phyloP scores from a whole-genome alignment of 2,797 vertebrate genomes.

The Austrolebias charrua region DNA sequence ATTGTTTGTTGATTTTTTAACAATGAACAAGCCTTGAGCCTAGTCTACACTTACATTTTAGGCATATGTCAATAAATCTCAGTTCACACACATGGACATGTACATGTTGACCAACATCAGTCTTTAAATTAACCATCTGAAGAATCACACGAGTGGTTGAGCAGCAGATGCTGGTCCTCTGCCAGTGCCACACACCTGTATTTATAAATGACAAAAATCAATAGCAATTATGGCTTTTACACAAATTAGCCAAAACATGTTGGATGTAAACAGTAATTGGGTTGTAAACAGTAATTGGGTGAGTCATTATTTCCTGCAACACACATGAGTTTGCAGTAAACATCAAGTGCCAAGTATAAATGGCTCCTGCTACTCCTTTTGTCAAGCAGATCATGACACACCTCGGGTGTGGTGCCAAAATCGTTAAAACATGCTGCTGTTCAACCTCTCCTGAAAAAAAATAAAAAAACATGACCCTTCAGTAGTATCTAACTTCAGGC shows the following conservation, averaged over 20 bases:
- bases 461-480: too few relatives aligned
- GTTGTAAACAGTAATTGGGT: slow-evolving; percentile 80
- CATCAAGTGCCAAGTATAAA: slow-evolving; percentile 77
- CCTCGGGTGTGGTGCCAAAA: too few relatives aligned
- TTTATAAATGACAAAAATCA: slow-evolving; percentile 81
- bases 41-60: too few relatives aligned
- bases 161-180: slow-evolving; percentile 76
- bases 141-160: slow-evolving; percentile 66
- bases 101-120: slow-evolving; percentile 40
- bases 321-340: slow-evolving; percentile 80
- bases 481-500: too few relatives aligned
- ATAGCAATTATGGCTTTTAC: slow-evolving; percentile 83
- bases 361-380: slow-evolving; percentile 61
- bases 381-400: slow-evolving; percentile 52
- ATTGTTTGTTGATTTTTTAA: too few relatives aligned
- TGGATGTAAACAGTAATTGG: slow-evolving; percentile 79
- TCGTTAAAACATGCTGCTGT: too few relatives aligned
- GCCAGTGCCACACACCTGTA: slow-evolving; percentile 70
- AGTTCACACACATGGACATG: neutral
- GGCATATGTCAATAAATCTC: neutral
- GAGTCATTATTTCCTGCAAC: slow-evolving; percentile 79
- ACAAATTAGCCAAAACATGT: slow-evolving; percentile 80
- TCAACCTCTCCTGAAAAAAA: too few relatives aligned
- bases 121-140: slow-evolving; percentile 42
- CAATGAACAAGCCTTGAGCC: too few relatives aligned